Evolutionary conservation across 2,888 invertebrate genomes (phyloP), one percentile per base, ranked within the genome.

Genomic region (Andrena trimmerana): DNA sequence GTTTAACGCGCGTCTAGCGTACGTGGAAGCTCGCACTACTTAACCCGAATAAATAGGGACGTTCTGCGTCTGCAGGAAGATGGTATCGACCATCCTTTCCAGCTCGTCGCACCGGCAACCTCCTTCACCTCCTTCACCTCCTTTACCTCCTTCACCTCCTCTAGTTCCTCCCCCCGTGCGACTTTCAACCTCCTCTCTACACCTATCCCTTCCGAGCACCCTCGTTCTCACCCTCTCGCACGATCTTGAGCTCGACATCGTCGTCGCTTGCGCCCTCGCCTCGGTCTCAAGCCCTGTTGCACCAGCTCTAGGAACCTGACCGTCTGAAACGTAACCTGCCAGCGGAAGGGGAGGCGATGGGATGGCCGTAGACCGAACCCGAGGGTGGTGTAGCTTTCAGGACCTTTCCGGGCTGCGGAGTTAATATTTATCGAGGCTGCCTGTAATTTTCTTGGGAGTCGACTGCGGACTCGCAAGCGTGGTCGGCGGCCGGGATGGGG

Each of bases 391-490:
- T 83, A 80, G 78, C 77, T 87, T 75, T 76, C 77, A 76, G 81
- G 83, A 86, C 72, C 86, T 85, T 83, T 86, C 75, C 73, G 63
- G 81, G 59, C 78, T 71, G 67, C 84, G 81, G 80, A 86, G 83
- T 87, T 88, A 88, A 88, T 88, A 89, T 88, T 88, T 88, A 88
- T 88, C 88, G 84, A 88, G 86, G 77, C 84, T 69, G 84, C 72
- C 81, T 84, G 89, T 88, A 88, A 88, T 88, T 86, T 88, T 81
- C 89, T 83, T 77, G 42, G 74, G 83, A 84, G 69, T 54, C 52
- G 52, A 62, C 70, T 67, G 78, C 31, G 71, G 75, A 70, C 68
- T 78, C 57, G 63, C 60, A 59, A 62, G 42, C 79, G 60, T 31
- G 36, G 65, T 57, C 52, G 27, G 27, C 36, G 63, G 60, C n/a